Evolutionary conservation across 2,797 vertebrate species (phyloP), one percentile per base, ranked within the genome.

Genomic region (Enteromius argenteus): DNA sequence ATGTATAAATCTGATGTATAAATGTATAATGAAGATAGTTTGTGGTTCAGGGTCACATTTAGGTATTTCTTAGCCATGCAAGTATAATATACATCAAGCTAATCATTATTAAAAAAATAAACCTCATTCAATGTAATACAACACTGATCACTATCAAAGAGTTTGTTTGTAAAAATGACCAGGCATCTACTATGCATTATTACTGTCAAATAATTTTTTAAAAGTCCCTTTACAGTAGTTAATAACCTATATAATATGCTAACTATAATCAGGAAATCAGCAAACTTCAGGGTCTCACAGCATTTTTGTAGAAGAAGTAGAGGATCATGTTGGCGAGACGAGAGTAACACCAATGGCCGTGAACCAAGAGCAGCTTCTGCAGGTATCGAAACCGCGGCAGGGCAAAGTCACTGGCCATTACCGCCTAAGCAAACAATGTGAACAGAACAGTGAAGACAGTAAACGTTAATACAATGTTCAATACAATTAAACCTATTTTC

Each of bases 301-400:
- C 95, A 44, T 99, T 99, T 93, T 99, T 99, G 95, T 99, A 99
- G 96, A 99, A 99, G 94, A 99, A 99, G 89, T 98, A 99, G 15
- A 99, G 96, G 87, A 98, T 98, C 98, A 99, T 99, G 94, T 97
- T 99, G 62, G 98, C 97, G 35, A 99, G 95, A 0, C 98, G 93
- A 79, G 97, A 97, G 89, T 99, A 99, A 93, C 98, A 99, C 98
- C 98, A 99, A 86, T 99, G 98, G 42, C 98, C 98, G 0, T 99
- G 98, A 75, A 99, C 98, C 88, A 99, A 95, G 73, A 99, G 92
- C 71, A 99, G 96, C 90, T 97, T 97, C 94, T 98, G 96, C 85
- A 99, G 95, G 84, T 97, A 95, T 79, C 94, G 95, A 93, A 99
- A 99, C 49, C 96, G 96, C 0, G 98, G 98, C 77, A 99, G 92